phyloP scores from a whole-genome alignment of 2,113 vertebrate genomes.

The Turdus rufiventris region DNA sequence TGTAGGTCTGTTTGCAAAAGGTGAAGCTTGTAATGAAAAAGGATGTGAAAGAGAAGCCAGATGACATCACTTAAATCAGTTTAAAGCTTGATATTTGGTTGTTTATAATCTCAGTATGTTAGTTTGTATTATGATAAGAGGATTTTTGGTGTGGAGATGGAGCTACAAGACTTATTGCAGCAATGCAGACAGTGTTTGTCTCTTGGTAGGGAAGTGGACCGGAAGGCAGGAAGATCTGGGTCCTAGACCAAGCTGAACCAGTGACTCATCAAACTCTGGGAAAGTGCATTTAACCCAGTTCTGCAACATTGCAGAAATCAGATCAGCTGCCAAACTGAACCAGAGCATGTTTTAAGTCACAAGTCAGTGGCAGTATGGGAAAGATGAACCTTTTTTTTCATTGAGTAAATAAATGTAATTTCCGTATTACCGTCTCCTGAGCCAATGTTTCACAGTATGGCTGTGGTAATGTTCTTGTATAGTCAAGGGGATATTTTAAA shows the following conservation, averaged over 20 bases:
- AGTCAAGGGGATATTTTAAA: neutral
- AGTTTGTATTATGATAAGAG: constrained; percentile 68
- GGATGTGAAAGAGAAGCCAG: constrained; percentile 59
- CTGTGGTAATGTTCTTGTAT: neutral
- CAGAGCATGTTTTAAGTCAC: neutral
- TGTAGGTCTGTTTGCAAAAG: constrained; percentile 16
- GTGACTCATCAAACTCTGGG: constrained; percentile 9
- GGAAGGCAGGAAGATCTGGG: constrained; percentile 29
- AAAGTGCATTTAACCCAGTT: neutral
- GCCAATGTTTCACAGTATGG: neutral
- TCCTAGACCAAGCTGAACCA: constrained; percentile 6
- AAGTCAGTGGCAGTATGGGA: neutral
- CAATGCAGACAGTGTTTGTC: constrained; percentile 31
- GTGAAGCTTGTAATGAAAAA: constrained; percentile 41
- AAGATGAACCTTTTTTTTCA: neutral
- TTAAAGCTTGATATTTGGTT: constrained; percentile 56
- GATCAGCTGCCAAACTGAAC: neutral
- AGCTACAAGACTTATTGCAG: neutral
- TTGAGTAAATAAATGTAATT: neutral
- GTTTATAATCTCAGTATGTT: constrained; percentile 65
- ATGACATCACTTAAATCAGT: constrained; percentile 52
- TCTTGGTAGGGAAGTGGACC: neutral
- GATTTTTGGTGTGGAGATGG: constrained; percentile 48
- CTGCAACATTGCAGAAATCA: neutral
- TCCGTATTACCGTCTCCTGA: neutral